Evolutionary conservation across 2,113 vertebrate species (phyloP), one percentile per base, ranked within the genome.

Genomic region (Gavia stellata): DNA sequence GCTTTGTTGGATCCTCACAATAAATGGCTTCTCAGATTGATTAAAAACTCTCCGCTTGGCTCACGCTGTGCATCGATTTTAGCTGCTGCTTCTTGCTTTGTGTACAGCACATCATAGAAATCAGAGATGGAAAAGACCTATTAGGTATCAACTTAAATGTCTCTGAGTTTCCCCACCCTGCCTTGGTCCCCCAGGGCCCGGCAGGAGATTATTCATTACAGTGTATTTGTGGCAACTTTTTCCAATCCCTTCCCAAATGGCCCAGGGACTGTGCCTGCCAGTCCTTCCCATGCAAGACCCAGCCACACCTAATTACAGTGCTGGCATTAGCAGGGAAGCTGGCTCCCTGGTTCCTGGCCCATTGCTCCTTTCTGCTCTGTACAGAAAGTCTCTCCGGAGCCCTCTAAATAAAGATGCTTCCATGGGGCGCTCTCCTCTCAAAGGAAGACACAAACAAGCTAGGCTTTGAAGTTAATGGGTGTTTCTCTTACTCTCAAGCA

Each of bases 1-100:
- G 5, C 96, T 97, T 97, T 97, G 94, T 97, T 96, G 94, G 65
- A 96, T 94, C 67, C 75, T 96, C 92, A 96, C 92, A 96, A 95
- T 95, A 96, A 97, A 94, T 0, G 0, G 83, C 86, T 96, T 95
- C 90, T 93, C 65, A 53, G 91, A 96, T 96, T 97, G 97, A 97
- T 97, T 97, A 95, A 97, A 97, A 92, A 67, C 90, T 86, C 91
- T 82, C 80, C 1, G 44, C 89, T 95, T 86, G 68, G 91, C 91
- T 93, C 36, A 5, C 65, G 90, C 94, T 96, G 91, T 66, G 78
- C 91, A 97, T 97, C 3, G 94, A 97, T 97, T 97, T 97, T 90
- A 93, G 86, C 74, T 81, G 90, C 90, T 81, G 88, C 90, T 84
- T 81, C 84, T 95, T 94, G 88, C 95, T 96, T 96, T 96, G 94